These are phyloP conservation scores for Boloria selene DNA, from an alignment of 2,888 invertebrate genomes.

Conservation along the genomic window DNA sequence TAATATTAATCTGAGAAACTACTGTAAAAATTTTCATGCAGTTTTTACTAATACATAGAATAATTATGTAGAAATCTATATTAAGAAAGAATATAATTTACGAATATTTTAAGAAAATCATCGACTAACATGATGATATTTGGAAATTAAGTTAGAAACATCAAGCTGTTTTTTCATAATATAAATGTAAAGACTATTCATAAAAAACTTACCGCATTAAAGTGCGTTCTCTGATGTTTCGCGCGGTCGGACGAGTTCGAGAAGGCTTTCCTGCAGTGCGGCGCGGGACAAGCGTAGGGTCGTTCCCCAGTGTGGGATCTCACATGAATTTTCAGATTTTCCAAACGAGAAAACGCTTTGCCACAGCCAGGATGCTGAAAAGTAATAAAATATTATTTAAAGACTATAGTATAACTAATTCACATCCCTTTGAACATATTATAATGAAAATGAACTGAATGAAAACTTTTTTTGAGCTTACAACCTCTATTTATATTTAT, in stretches of 20 bases:
- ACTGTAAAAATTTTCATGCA: no score
- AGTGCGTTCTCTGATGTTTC: slow-evolving; percentile 99
- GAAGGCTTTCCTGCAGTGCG: slow-evolving; percentile 97
- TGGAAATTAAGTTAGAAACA: not conserved
- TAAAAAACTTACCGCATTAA: slow-evolving; percentile 92
- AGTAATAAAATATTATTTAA: not conserved
- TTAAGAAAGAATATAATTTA: not conserved
- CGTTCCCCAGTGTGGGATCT: slow-evolving; percentile 97
- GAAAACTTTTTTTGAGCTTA: no score
- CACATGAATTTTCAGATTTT: slow-evolving; percentile 99
- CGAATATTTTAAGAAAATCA: slow-evolving; percentile 1
- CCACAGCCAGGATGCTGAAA: slow-evolving; percentile 94
- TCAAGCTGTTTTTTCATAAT: no score
- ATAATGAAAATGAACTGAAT: no score
- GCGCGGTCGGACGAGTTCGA: slow-evolving; percentile 99
- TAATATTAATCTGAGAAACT: no score
- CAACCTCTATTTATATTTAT: no score
- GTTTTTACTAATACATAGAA: not conserved
- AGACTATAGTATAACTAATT: not conserved
- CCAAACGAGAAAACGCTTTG: slow-evolving; percentile 97
- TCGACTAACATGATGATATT: not conserved
- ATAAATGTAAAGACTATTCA: not conserved
- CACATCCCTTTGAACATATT: no score
- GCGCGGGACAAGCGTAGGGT: slow-evolving; percentile 96
- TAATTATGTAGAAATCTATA: not conserved